Conservation (phyloP, 2,797 vertebrate species). For the Crocidura indochinensis region DNA sequence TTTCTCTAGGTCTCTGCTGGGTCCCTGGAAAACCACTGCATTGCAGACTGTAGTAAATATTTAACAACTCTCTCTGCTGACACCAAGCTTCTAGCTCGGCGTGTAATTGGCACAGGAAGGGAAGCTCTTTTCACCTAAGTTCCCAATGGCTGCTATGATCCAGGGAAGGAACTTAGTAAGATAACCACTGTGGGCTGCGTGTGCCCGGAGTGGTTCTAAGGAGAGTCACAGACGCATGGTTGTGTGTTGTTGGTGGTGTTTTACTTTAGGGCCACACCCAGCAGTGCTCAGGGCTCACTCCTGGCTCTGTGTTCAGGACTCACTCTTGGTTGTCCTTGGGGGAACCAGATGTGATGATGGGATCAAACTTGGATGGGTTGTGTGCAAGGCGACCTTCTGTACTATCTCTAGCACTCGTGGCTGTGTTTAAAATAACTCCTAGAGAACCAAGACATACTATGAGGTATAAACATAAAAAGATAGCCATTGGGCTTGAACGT, state of each 20-base stretch:
- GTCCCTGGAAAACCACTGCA: neutral
- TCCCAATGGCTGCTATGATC: neutral
- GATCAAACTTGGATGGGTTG: too few relatives aligned
- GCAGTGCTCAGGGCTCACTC: too few relatives aligned
- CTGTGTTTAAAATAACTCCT: slow-evolving; percentile 24
- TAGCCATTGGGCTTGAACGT: neutral
- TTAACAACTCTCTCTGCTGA: slow-evolving; percentile 37
- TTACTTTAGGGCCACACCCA: too few relatives aligned
- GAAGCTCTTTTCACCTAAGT: slow-evolving; percentile 11
- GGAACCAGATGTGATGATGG: too few relatives aligned
- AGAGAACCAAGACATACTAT: slow-evolving; percentile 23
- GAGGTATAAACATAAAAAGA: slow-evolving; percentile 24
- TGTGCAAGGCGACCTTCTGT: too few relatives aligned
- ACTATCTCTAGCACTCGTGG: too few relatives aligned
- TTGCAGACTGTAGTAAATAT: slow-evolving; percentile 7
- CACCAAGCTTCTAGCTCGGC: neutral
- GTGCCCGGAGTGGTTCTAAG: neutral
- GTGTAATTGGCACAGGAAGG: neutral
- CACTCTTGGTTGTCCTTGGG: too few relatives aligned
- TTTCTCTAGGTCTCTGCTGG: slow-evolving; percentile 28
- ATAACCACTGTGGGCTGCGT: neutral
- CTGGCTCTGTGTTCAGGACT: too few relatives aligned
- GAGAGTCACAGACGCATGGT: slow-evolving; percentile 3
- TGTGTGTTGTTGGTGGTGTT: too few relatives aligned
- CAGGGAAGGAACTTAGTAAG: neutral